A percentile compares a stretch with the other conserved stretches of the same genome.
Conservation (phyloP, 2,113 vertebrate species). For the Marmota flaviventris region DNA sequence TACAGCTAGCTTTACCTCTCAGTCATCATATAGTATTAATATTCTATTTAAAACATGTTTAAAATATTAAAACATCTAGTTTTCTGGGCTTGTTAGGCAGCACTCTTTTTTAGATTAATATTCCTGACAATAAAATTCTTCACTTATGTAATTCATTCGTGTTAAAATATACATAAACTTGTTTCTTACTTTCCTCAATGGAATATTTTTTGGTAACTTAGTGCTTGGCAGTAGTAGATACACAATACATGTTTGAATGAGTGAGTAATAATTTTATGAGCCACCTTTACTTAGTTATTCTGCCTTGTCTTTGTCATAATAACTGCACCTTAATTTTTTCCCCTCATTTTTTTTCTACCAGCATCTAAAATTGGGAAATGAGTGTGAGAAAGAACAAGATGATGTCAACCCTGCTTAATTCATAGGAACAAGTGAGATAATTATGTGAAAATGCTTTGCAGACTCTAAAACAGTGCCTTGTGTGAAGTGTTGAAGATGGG, state of each 20-base stretch:
- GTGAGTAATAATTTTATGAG: neutral
- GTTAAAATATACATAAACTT: neutral
- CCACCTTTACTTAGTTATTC: neutral
- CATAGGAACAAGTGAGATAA: conserved; percentile 7
- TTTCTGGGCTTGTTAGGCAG: neutral
- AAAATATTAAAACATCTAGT: neutral
- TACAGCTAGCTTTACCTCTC: neutral
- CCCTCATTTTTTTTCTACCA: neutral
- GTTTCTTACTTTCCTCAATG: neutral
- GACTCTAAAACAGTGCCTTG: neutral
- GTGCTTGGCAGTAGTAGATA: neutral
- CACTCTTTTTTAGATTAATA: neutral
- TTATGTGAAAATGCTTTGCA: conserved; percentile 20
- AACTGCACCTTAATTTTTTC: neutral
- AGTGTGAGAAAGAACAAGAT: conserved; percentile 66
- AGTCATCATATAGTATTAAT: neutral
- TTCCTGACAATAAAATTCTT: neutral
- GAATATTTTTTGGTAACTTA: neutral
- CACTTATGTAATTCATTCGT: neutral
- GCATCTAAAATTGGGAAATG: conserved; percentile 3
- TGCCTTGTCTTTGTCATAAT: conserved; percentile 5
- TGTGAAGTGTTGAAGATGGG: neutral
- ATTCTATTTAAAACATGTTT: neutral
- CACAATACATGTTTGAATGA: neutral
- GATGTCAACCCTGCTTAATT: conserved; percentile 11